Base-by-base conservation (phyloP, 2,113 vertebrate genomes). In the Xiphophorus couchianus region DNA sequence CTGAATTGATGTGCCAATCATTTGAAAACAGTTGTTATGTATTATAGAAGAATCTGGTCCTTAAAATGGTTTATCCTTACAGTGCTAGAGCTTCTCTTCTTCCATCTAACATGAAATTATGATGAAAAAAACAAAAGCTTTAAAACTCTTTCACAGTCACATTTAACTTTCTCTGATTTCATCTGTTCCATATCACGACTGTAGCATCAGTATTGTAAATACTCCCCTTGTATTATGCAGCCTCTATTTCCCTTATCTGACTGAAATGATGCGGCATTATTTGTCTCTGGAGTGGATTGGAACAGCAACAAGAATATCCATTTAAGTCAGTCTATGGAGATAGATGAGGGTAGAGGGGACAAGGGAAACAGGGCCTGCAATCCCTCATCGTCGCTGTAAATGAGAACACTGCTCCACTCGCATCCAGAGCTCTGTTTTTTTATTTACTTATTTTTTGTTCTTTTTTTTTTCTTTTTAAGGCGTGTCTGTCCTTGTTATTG, bases 301-400 rank as follows among this genome's bases (percentile, higher is more conserved):
- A 90, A 89, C 82, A 51, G 88, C 81, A 87, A 92, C 90, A 93
- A 91, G 92, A 93, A 92, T 93, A 92, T 90, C 89, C 92, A 91
- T 94, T 93, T 92, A 86, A 80, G 84, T 76, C 58, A 54, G 81
- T 71, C 89, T 89, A 92, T 94, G 88, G 88, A 94, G 93, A 95
- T 93, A 87, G 93, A 94, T 94, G 92, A 90, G 72, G 81, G 68
- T 65, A 89, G 81, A 79, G 77, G 83, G 86, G 87, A 92, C 70
- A 78, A 86, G 73, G 88, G 70, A 69, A 86, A 84, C 84, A 62
- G 58, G 85, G 81, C 77, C 86, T 88, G 86, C 87, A 66, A 89
- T 87, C 81, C 83, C 35, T 90, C 87, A 91, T 48, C 3, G 13
- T 14, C 0, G 42, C 75, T 74, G 78, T 80, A 48, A 62, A 74